These are phyloP conservation scores for Eupithecia exiguata DNA, from an alignment of 2,888 invertebrate species.

Conservation along the genomic window DNA sequence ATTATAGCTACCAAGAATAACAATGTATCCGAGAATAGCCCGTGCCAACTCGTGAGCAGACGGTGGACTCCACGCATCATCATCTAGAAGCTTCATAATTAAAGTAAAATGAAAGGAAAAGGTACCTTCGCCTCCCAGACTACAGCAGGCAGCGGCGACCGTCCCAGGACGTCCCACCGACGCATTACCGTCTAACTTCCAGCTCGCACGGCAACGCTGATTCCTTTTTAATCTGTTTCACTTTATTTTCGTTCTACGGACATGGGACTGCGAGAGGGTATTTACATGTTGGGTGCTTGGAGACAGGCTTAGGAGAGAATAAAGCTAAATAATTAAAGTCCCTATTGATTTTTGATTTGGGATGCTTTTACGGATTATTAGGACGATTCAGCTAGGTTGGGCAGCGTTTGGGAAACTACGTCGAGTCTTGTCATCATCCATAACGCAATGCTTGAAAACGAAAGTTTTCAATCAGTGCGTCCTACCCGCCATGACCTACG, in stretches of 20 bases:
- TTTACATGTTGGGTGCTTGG: neutral
- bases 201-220: conserved; percentile 17
- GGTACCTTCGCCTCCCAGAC: conserved; percentile 19
- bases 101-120: neutral
- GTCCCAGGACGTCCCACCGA: conserved; percentile 22
- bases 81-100: neutral
- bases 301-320: neutral
- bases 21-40: neutral
- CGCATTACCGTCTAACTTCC: conserved; percentile 32
- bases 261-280: neutral
- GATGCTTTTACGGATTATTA: neutral
- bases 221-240: conserved; percentile 36
- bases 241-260: conserved; percentile 10
- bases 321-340: neutral
- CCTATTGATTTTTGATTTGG: neutral
- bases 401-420: too few species aligned
- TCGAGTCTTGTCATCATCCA: too few species aligned
- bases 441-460: too few species aligned
- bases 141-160: conserved; percentile 27
- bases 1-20: neutral
- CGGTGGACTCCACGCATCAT: too few species aligned
- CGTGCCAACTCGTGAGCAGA: neutral
- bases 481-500: too few species aligned
- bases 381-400: too few species aligned
- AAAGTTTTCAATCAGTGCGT: too few species aligned